A percentile compares a stretch with the other conserved stretches of the same genome.
phyloP scores from a whole-genome alignment of 1,140 invertebrate species.

The Drosophila nikananu region DNA sequence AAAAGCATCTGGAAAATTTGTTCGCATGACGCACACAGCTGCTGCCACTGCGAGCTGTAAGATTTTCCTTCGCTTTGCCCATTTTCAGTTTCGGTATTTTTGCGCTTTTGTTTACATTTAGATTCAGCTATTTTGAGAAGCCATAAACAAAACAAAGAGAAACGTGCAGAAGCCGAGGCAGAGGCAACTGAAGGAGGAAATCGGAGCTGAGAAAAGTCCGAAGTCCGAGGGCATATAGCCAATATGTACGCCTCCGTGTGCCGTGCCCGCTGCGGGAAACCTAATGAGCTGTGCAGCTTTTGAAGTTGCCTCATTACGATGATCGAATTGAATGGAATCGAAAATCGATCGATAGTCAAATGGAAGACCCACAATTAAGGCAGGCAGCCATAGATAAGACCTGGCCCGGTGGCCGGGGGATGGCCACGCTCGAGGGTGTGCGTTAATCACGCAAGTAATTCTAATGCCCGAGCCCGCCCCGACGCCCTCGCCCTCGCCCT shows the following conservation, averaged over 20 bases:
- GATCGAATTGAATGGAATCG: constrained; percentile 64
- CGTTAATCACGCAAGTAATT: constrained; percentile 83
- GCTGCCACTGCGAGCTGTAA: constrained; percentile 47
- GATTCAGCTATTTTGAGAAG: constrained; percentile 79
- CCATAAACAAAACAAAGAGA: constrained; percentile 79
- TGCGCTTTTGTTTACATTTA: constrained; percentile 81
- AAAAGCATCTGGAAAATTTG: constrained; percentile 77
- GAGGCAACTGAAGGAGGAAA: constrained; percentile 18
- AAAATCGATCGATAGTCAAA: constrained; percentile 75
- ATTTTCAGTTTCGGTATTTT: constrained; percentile 49
- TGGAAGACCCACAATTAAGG: constrained; percentile 82
- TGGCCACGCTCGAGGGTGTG: constrained; percentile 72
- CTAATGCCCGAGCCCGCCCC: constrained; percentile 62
- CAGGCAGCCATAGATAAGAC: constrained; percentile 81
- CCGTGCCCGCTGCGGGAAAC: constrained; percentile 14
- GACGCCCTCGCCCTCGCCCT: constrained; percentile 36
- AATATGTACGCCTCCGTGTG: constrained; percentile 1
- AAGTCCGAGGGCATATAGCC: constrained; percentile 64
- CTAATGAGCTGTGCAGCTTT: constrained; percentile 79
- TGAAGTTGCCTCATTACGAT: constrained; percentile 70
- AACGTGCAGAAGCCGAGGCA: constrained; percentile 57
- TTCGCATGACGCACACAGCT: constrained; percentile 78
- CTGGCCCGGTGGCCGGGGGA: constrained; percentile 15
- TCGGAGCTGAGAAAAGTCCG: constrained; percentile 24
- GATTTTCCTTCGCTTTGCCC: constrained; percentile 41